Evolutionary conservation across 2,888 invertebrate species (phyloP), one percentile per base, ranked within the genome.

Genomic region (Sphaerophoria taeniata): DNA sequence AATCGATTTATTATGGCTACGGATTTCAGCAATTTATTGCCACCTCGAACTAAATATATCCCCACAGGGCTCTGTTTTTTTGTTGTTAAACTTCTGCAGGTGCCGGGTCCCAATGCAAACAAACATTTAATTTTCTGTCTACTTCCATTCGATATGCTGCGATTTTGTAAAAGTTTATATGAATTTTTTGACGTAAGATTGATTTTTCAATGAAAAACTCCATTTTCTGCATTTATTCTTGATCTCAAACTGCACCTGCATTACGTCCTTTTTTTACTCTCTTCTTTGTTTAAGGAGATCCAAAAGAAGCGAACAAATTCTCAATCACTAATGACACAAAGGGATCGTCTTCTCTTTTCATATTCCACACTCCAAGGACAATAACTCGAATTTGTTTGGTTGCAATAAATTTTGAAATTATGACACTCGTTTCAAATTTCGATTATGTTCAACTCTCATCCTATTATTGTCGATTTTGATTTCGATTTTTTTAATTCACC

Each of bases 381-480:
- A 76, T 70, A 70, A 78, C 74, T 39, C 34, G 55, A 63, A 24
- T 73, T 74, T 83, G 77, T 78, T 78, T 83, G 74, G 56, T 84
- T 79, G 84, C 67, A 84, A 84, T 84, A 84, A 84, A 84, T 84
- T 84, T 72, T 56, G 11, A 72, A 84, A 84, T 84, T 84, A 84
- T 84, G 84, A 84, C 84, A 84, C 79, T 76, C 84, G 84, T 84
- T 84, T 84, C 84, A 72, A 84, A 84, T 84, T 60, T 53, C 71
- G 84, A 84, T 79, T 84, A 79, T 71, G 75, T 69, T 63, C 39
- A 74, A 34, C 61, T 47, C 73, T 69, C 73, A 80, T 69, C 69
- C 82, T 43, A 70, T 83, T 78, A 58, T 83, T 45, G 31, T 33
- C 16, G 11, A 24, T 14, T 58, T 61, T 11, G 47, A 31, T 39